Percentiles rank a stretch among this genome's conserved stretches.
These are phyloP conservation scores for Oikopleura vanhoeffeni DNA, from an alignment of 23 tunicate genomes.

Conservation along the genomic window DNA sequence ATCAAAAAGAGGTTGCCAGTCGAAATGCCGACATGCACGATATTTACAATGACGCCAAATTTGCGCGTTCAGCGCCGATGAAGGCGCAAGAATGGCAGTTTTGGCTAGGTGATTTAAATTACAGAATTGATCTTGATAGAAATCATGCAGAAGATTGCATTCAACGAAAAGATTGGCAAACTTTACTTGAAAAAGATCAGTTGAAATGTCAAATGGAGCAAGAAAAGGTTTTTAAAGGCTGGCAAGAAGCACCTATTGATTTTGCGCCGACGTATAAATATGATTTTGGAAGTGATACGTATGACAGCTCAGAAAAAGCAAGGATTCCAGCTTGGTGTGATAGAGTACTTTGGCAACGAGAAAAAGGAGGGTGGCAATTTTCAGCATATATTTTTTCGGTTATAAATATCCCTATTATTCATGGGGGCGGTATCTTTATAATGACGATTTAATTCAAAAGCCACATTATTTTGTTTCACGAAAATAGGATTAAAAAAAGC, in stretches of 20 bases:
- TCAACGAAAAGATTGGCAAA: slow-evolving; percentile 42
- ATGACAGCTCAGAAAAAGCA: slow-evolving; percentile 89
- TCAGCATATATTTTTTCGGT: too few relatives aligned
- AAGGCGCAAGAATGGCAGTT: slow-evolving; percentile 22
- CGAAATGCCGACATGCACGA: slow-evolving; percentile 73
- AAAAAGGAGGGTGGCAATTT: too few relatives aligned
- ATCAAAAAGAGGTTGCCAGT: slow-evolving; percentile 58
- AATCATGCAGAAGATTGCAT: slow-evolving; percentile 48
- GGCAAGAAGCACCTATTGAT: slow-evolving; percentile 42
- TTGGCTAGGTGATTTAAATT: slow-evolving; percentile 97
- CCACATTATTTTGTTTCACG: too few relatives aligned
- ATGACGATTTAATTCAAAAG: too few relatives aligned
- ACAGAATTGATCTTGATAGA: slow-evolving; percentile 53
- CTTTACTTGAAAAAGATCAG: slow-evolving; percentile 50
- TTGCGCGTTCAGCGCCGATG: not conserved
- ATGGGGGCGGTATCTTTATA: too few relatives aligned
- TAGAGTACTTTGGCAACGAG: slow-evolving; percentile 51
- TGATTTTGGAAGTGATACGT: slow-evolving; percentile 71
- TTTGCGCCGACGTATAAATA: slow-evolving; percentile 99
- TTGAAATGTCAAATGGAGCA: slow-evolving; percentile 41
- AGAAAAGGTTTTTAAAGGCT: slow-evolving; percentile 73
- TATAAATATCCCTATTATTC: too few relatives aligned
- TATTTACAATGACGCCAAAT: slow-evolving; percentile 19
- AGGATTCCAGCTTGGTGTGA: slow-evolving; percentile 93
- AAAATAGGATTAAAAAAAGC: too few relatives aligned